These are phyloP conservation scores for Nephila pilipes DNA, from an alignment of 1,140 invertebrate species.

Conservation along the genomic window DNA sequence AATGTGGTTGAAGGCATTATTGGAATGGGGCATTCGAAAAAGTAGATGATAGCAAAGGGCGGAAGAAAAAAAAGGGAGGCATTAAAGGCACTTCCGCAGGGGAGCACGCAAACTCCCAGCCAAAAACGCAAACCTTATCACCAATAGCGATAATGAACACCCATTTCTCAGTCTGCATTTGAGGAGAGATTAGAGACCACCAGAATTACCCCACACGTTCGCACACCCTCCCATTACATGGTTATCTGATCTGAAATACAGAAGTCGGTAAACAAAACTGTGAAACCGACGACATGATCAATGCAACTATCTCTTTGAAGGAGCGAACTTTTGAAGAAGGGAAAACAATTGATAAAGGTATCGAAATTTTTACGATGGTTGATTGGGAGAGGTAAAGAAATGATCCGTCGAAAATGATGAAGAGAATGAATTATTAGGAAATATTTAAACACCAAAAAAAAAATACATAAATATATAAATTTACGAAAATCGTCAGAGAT, in stretches of 20 bases:
- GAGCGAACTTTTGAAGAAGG: background rate
- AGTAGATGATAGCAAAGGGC: constrained; percentile 40
- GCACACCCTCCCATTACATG: background rate
- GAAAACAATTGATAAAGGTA: constrained; percentile 2
- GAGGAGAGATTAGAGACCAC: constrained; percentile 51
- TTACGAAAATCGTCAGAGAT: too few species aligned
- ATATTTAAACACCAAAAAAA: too few species aligned
- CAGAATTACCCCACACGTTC: constrained; percentile 48
- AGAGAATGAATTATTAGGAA: too few species aligned
- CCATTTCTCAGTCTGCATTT: constrained; percentile 51
- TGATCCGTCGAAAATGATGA: too few species aligned
- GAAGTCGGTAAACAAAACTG: constrained; percentile 10
- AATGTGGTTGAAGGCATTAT: constrained; percentile 63
- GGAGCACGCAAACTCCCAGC: constrained; percentile 49
- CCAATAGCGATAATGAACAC: constrained; percentile 67
- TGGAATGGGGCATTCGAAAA: constrained; percentile 47
- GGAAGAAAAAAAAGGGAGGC: background rate
- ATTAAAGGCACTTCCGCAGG: constrained; percentile 62
- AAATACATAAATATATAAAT: too few species aligned
- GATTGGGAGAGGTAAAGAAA: too few species aligned
- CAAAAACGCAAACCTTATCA: constrained; percentile 51
- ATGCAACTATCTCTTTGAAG: background rate
- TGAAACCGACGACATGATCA: background rate
- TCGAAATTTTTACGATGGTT: background rate
- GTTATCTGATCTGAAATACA: constrained; percentile 42